A percentile compares a stretch with the other conserved stretches of the same genome.
Evolutionary conservation across 2,113 vertebrate species (phyloP).

Genomic region (Prietella phreatophila): DNA sequence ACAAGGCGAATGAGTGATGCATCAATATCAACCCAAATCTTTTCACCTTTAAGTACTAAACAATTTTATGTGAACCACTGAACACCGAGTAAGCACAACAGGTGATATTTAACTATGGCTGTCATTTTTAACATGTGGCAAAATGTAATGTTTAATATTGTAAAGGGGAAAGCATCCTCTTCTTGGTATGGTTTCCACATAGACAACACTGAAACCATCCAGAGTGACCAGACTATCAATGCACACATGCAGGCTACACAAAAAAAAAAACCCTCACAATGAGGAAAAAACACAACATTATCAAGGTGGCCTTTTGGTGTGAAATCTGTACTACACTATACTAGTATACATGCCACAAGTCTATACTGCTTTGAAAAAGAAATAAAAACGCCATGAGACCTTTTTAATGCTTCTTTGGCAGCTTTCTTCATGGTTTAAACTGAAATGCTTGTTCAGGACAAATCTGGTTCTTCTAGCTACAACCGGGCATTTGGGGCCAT

Average conservation of each 20-base stretch:
- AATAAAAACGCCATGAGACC: not conserved
- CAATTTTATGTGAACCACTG: not conserved
- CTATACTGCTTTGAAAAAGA: not conserved
- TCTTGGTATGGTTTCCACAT: not conserved
- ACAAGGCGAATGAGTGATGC: not conserved
- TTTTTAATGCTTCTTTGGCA: not conserved
- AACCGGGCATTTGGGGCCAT: not conserved
- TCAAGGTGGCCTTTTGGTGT: not conserved
- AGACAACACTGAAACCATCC: not conserved
- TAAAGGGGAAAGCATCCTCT: not conserved
- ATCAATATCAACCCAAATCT: not conserved
- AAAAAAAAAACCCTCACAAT: not conserved
- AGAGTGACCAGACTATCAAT: not conserved
- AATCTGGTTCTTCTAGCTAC: not conserved
- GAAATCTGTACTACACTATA: conserved; percentile 7
- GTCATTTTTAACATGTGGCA: not conserved
- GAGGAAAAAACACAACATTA: not conserved
- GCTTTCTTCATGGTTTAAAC: not conserved
- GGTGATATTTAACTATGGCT: not conserved
- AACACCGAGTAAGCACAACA: not conserved
- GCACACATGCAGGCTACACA: not conserved
- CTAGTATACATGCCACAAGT: not conserved
- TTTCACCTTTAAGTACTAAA: not conserved
- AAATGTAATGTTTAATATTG: not conserved
- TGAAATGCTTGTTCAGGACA: not conserved